Evolutionary conservation across 2,888 invertebrate genomes (phyloP).

Genomic region (Lacanobia oleracea): DNA sequence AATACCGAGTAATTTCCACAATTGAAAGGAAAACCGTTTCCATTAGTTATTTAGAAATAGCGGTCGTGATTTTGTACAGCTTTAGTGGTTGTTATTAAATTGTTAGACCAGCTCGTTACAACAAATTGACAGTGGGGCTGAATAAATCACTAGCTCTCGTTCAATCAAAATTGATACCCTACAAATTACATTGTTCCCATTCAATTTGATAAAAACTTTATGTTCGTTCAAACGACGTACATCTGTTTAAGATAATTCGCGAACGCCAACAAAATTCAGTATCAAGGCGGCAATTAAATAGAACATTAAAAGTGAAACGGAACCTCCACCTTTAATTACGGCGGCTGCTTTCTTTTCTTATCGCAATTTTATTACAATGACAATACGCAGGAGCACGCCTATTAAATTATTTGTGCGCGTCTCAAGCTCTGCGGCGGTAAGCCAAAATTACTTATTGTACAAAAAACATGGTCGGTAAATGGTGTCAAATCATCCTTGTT

Average conservation of each 20-base stretch:
- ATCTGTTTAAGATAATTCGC: slow-evolving; percentile 69
- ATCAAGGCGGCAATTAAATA: slow-evolving; percentile 79
- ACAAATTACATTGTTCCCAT: slow-evolving; percentile 52
- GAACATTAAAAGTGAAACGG: slow-evolving; percentile 78
- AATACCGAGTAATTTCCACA: slow-evolving; percentile 58
- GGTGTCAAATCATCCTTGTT: slow-evolving; percentile 81
- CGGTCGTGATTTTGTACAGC: slow-evolving; percentile 64
- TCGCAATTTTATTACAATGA: slow-evolving; percentile 86
- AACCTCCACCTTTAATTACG: slow-evolving; percentile 84
- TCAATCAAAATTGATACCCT: slow-evolving; percentile 54
- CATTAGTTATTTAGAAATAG: slow-evolving; percentile 63
- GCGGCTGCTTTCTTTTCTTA: slow-evolving; percentile 85
- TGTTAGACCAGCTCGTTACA: slow-evolving; percentile 59
- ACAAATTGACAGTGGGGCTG: slow-evolving; percentile 61
- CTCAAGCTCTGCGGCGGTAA: slow-evolving; percentile 59
- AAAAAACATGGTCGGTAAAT: slow-evolving; percentile 74
- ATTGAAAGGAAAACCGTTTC: slow-evolving; percentile 65
- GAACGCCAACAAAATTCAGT: slow-evolving; percentile 69
- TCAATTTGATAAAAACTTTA: slow-evolving; percentile 58
- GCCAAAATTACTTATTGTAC: slow-evolving; percentile 71
- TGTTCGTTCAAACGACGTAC: slow-evolving; percentile 59
- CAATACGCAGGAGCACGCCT: slow-evolving; percentile 84
- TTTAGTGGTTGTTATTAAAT: slow-evolving; percentile 62
- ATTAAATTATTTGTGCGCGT: slow-evolving; percentile 83
- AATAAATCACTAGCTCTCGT: slow-evolving; percentile 64